Evolutionary conservation across 2,888 invertebrate species (phyloP).

Genomic region (Bembecia ichneumoniformis): DNA sequence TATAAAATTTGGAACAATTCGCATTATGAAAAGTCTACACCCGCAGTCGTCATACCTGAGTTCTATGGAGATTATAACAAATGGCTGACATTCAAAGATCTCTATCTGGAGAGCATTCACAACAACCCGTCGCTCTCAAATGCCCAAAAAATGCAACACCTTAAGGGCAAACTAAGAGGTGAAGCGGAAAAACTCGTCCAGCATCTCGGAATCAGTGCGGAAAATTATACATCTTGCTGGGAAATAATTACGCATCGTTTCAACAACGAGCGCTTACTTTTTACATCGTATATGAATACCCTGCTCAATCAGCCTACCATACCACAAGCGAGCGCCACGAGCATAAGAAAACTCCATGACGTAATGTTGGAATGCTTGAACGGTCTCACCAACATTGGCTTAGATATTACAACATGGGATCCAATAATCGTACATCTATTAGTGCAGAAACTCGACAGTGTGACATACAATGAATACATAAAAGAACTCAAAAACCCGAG

Average conservation of each 20-base stretch:
- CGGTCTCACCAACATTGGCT: constrained; percentile 7
- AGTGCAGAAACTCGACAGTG: constrained; percentile 12
- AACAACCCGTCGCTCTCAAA: not conserved
- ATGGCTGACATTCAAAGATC: not conserved
- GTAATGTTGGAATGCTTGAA: constrained; percentile 9
- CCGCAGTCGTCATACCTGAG: not conserved
- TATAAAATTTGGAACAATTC: not conserved
- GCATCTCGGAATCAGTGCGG: not conserved
- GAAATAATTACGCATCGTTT: not conserved
- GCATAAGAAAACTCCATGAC: constrained; percentile 11
- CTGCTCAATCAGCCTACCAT: constrained; percentile 3
- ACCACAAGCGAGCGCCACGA: constrained; percentile 7
- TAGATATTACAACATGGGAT: constrained; percentile 10
- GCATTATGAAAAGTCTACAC: not conserved
- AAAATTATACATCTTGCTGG: not conserved
- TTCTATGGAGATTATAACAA: not conserved
- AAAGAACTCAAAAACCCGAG: too few relatives aligned
- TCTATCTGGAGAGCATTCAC: not conserved
- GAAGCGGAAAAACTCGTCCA: not conserved
- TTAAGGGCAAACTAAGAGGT: not conserved
- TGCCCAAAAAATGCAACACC: not conserved
- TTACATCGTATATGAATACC: not conserved
- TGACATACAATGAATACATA: too few relatives aligned
- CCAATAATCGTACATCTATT: constrained; percentile 12
- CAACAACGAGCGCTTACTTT: not conserved